phyloP scores from a whole-genome alignment of 2,797 vertebrate species.

The Sebastes reedi region DNA sequence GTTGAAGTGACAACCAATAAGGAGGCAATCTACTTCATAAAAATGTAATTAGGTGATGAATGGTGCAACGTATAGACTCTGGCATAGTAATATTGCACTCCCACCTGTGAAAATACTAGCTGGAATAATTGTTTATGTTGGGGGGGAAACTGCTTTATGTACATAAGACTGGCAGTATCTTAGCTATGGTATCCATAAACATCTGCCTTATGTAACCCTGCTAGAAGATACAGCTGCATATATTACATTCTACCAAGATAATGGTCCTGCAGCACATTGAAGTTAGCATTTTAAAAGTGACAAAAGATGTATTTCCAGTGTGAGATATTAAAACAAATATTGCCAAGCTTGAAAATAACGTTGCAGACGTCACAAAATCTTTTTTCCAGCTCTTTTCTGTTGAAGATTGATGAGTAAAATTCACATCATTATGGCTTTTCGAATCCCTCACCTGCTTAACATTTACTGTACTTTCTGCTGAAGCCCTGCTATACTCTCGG shows the following conservation, averaged over 20 bases:
- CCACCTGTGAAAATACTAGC: constrained; percentile 63
- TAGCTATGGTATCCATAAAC: constrained; percentile 25
- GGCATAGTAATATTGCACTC: constrained; percentile 64
- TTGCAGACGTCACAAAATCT: background rate
- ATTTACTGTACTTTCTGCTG: constrained; percentile 70
- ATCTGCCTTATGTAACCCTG: constrained; percentile 12
- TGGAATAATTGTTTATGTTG: constrained; percentile 73
- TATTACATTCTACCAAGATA: background rate
- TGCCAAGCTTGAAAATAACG: constrained; percentile 3
- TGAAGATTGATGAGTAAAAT: constrained; percentile 61
- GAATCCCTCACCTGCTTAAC: constrained; percentile 74
- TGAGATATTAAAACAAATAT: background rate
- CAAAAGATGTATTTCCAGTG: constrained; percentile 10
- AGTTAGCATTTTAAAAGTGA: background rate
- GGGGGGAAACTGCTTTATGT: constrained; percentile 28
- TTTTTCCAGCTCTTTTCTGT: constrained; percentile 6
- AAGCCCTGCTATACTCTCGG: constrained; percentile 18
- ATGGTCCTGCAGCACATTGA: background rate
- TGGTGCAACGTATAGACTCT: constrained; percentile 64
- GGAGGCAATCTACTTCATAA: constrained; percentile 69
- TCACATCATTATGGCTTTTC: constrained; percentile 54
- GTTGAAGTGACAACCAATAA: constrained; percentile 74
- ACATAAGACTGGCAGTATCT: constrained; percentile 15
- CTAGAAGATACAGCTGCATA: background rate
- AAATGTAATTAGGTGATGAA: constrained; percentile 77